Conservation (phyloP, 2,888 invertebrate genomes). For the Labia minor region DNA sequence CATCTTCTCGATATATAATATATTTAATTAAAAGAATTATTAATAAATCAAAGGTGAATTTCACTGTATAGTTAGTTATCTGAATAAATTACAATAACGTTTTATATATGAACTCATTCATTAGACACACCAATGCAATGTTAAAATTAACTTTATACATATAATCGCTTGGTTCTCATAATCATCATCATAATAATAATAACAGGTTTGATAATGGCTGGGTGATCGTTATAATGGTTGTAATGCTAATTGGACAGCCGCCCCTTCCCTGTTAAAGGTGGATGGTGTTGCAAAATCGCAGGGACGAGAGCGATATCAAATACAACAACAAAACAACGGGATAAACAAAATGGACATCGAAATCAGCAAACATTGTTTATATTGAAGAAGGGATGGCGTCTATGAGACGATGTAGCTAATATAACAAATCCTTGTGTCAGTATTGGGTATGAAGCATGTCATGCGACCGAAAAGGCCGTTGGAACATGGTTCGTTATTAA, state of each 20-base stretch:
- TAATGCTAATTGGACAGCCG: not conserved
- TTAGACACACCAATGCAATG: not conserved
- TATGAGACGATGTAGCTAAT: not conserved
- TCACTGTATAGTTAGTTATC: not conserved
- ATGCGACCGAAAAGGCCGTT: not conserved
- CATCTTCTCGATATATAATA: too few species aligned
- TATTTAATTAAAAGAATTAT: too few species aligned
- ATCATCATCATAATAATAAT: not conserved
- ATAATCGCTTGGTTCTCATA: not conserved
- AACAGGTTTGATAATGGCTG: not conserved
- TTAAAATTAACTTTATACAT: constrained; percentile 4
- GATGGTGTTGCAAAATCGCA: not conserved
- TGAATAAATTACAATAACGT: not conserved
- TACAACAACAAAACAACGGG: constrained; percentile 1
- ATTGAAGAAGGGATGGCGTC: not conserved
- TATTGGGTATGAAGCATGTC: not conserved
- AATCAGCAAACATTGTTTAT: not conserved
- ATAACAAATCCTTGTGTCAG: not conserved
- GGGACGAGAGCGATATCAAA: not conserved
- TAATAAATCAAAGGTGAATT: not conserved
- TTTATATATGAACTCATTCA: not conserved
- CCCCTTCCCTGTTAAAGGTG: not conserved
- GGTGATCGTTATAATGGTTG: not conserved
- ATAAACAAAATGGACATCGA: constrained; percentile 7
- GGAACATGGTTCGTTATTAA: too few species aligned